Evolutionary conservation across 2,113 vertebrate genomes (phyloP), one percentile per base, ranked within the genome.

Genomic region (Plecturocebus donacophilus): DNA sequence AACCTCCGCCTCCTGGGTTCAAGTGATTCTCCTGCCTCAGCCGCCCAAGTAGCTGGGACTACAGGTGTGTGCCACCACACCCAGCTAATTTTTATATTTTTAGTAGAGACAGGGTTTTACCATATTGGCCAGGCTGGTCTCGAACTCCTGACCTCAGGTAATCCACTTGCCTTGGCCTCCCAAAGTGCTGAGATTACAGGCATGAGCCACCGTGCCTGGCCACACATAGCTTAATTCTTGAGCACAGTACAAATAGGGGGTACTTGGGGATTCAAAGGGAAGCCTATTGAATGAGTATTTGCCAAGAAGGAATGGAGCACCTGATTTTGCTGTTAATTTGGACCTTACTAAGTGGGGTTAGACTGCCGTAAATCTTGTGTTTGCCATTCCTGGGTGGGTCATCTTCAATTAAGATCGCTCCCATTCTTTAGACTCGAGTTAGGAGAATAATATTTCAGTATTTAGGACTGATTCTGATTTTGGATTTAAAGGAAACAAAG

Each of bases 381-480:
- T 85, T 91, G 47, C 35, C 30, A 52, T 25, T 88, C 52, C 27
- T 87, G 54, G 42, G 42, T 97, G 56, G 40, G 32, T 97, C 52
- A 45, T 92, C 84, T 88, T 96, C 30, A 94, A 56, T 82, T 27
- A 73, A 56, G 42, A 58, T 89, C 94, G 70, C 45, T 70, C 27
- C 32, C 11, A 2, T 94, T 86, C 52, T 96, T 25, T 70, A 86
- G 64, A 56, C 11, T 42, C 52, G 38, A 70, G 58, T 75, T 66
- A 12, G 27, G 82, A 93, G 45, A 89, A 13, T 90, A 79, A 68
- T 71, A 9, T 42, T 90, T 96, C 16, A 38, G 0, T 91, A 49
- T 96, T 91, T 32, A 96, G 71, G 56, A 90, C 40, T 90, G 79
- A 45, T 90, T 97, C 58, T 97, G 85, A 94, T 61, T 96, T 96